These are phyloP conservation scores for Tricholauxania praeusta DNA, from an alignment of 2,888 invertebrate species.

Conservation along the genomic window DNA sequence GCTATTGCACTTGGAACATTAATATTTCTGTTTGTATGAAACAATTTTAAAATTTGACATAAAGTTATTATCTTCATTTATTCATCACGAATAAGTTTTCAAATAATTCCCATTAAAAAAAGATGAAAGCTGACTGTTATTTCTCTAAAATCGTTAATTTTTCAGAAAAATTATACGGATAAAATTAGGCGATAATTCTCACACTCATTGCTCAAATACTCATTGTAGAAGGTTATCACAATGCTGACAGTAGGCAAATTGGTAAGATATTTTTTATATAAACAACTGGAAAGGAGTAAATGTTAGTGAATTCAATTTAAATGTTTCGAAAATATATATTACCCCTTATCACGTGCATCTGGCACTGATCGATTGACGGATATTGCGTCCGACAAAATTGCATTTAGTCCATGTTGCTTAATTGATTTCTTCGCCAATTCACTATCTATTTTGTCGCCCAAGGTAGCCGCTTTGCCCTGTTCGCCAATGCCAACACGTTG, in stretches of 20 bases:
- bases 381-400: conserved; percentile 90
- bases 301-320: not conserved
- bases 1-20: too few relatives aligned
- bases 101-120: too few relatives aligned
- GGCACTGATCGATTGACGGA: conserved; percentile 86
- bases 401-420: conserved; percentile 93
- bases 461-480: conserved; percentile 76
- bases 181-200: too few relatives aligned
- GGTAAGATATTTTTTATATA: conserved; percentile 56
- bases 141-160: too few relatives aligned
- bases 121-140: too few relatives aligned
- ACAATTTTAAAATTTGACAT: too few relatives aligned
- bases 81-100: too few relatives aligned
- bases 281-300: conserved; percentile 53
- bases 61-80: too few relatives aligned
- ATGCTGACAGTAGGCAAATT: conserved; percentile 82
- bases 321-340: conserved; percentile 39
- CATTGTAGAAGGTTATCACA: conserved; percentile 93
- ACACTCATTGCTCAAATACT: conserved; percentile 86
- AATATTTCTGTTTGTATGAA: too few relatives aligned
- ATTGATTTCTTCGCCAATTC: conserved; percentile 78
- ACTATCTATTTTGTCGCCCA: conserved; percentile 71
- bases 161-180: too few relatives aligned
- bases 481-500: conserved; percentile 77
- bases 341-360: conserved; percentile 77